Base-by-base conservation (phyloP, 2,113 vertebrate genomes). In the Peucedramus taeniatus region DNA sequence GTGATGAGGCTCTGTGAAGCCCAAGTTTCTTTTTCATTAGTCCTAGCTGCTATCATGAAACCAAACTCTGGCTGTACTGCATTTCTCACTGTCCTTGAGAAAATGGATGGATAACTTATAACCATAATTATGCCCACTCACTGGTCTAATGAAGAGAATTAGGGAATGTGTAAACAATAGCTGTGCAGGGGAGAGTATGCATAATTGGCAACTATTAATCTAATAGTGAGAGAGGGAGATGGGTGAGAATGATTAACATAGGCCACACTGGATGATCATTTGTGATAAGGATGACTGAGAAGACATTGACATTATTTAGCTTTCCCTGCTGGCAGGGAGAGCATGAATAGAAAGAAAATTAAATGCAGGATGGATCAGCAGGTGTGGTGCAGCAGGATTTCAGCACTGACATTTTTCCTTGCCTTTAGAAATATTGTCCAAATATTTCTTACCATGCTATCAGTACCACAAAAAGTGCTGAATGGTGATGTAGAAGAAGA, bases 121-220 rank as follows among this genome's bases (percentile, higher is more conserved):
- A 88, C 44, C 33, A 79, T 96, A 98, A 98, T 98, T 98, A 98
- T 91, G 93, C 35, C 51, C 76, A 94, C 92, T 97, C 93, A 95
- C 96, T 97, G 79, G 53, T 91, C 80, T 98, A 98, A 98, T 97
- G 96, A 97, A 97, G 83, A 97, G 93, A 97, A 98, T 98, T 97
- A 97, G 78, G 90, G 96, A 94, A 95, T 89, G 86, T 96, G 90
- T 97, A 98, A 94, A 97, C 97, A 98, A 94, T 96, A 91, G 90
- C 96, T 94, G 91, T 86, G 82, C 71, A 78, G 83, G 75, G 90
- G 79, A 97, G 72, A 90, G 31, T 35, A 78, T 93, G 87, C 83
- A 89, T 98, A 98, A 98, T 97, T 98, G 95, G 76, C 82, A 92
- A 75, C 96, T 96, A 97, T 98, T 98, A 98, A 97, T 98, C 97